Evolutionary conservation across 2,888 invertebrate genomes (phyloP).

Genomic region (Zeuzera pyrina): DNA sequence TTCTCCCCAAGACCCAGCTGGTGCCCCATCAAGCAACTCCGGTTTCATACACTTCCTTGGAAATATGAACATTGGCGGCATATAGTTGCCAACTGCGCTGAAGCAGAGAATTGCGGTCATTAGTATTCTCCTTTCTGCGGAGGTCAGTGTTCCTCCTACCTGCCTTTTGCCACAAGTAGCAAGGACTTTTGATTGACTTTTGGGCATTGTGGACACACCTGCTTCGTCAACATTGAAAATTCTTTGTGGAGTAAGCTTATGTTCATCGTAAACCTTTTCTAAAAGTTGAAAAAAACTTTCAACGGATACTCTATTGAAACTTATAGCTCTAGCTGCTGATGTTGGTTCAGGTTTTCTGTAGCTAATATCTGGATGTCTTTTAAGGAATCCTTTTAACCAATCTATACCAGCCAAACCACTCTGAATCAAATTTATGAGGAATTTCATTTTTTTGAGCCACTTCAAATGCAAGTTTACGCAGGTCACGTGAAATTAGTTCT

Average conservation of each 20-base stretch:
- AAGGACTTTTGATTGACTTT: slow-evolving; percentile 13
- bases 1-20: slow-evolving; percentile 20
- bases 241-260: slow-evolving; percentile 12
- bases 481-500: background rate
- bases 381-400: too few relatives aligned
- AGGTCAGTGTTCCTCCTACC: slow-evolving; percentile 18
- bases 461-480: background rate
- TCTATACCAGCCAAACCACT: background rate
- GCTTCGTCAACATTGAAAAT: slow-evolving; percentile 22
- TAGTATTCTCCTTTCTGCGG: slow-evolving; percentile 17
- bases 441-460: background rate
- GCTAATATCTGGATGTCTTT: too few relatives aligned
- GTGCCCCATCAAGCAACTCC: slow-evolving; percentile 8
- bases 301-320: too few relatives aligned
- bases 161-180: slow-evolving; percentile 16
- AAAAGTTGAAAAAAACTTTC: slow-evolving; percentile 2
- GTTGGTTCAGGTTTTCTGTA: too few relatives aligned
- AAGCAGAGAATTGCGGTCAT: slow-evolving; percentile 18
- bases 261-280: slow-evolving; percentile 7
- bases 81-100: slow-evolving; percentile 17
- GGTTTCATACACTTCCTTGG: slow-evolving; percentile 5
- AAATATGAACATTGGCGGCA: slow-evolving; percentile 13
- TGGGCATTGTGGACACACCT: slow-evolving; percentile 17
- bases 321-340: too few relatives aligned
- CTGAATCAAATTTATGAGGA: background rate